Conservation (phyloP, 2,797 vertebrate species). For the Astyanax mexicanus region DNA sequence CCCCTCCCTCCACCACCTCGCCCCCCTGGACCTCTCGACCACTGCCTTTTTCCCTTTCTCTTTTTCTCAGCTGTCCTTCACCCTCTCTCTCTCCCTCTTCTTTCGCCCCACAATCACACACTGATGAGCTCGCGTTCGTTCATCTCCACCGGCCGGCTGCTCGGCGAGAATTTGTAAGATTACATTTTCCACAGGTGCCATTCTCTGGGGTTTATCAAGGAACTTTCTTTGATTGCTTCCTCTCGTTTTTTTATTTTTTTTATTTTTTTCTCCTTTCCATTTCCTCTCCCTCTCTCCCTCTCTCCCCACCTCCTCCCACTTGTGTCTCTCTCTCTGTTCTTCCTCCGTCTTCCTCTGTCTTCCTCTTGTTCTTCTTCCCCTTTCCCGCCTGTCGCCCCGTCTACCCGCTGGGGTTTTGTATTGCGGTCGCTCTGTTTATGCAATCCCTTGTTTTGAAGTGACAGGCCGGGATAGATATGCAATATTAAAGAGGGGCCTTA, state of each 20-base stretch:
- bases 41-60: slow-evolving; percentile 5
- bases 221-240: slow-evolving; percentile 90
- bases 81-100: slow-evolving; percentile 48
- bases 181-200: slow-evolving; percentile 79
- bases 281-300: slow-evolving; percentile 42
- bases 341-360: slow-evolving; percentile 66
- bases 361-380: slow-evolving; percentile 62
- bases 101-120: slow-evolving; percentile 83
- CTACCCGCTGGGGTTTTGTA: slow-evolving; percentile 84
- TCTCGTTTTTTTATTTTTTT: slow-evolving; percentile 56
- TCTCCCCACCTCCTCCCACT: slow-evolving; percentile 45
- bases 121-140: slow-evolving; percentile 81
- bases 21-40: slow-evolving; percentile 67
- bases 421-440: slow-evolving; percentile 94
- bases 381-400: slow-evolving; percentile 53
- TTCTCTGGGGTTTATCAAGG: slow-evolving; percentile 88
- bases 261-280: slow-evolving; percentile 48
- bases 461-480: slow-evolving; percentile 96
- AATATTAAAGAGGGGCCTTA: slow-evolving; percentile 99
- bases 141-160: slow-evolving; percentile 60
- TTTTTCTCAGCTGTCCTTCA: slow-evolving; percentile 22
- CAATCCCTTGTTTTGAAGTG: slow-evolving; percentile 97
- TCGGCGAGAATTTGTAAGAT: slow-evolving; percentile 83
- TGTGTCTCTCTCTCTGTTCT: slow-evolving; percentile 48
- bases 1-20: slow-evolving; percentile 39